Conservation (phyloP, 2,797 vertebrate genomes). For the Valencia hispanica region DNA sequence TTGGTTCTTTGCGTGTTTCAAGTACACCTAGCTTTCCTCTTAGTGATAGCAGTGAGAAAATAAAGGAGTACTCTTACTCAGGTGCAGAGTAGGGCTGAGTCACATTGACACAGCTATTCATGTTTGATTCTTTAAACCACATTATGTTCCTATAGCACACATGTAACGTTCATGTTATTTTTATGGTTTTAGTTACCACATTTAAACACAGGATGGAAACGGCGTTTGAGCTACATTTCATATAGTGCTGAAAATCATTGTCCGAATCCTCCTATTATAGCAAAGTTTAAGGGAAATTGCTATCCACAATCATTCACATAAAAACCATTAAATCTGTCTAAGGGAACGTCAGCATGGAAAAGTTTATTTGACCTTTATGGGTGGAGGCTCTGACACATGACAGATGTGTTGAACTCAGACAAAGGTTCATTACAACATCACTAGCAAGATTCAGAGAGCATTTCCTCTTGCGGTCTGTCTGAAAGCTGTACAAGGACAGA, state of each 20-base stretch:
- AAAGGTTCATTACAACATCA: slow-evolving; percentile 50
- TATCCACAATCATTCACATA: not conserved
- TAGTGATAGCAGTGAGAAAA: not conserved
- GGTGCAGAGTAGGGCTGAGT: slow-evolving; percentile 7
- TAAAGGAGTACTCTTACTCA: slow-evolving; percentile 1
- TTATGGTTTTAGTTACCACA: slow-evolving; percentile 43
- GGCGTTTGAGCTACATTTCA: slow-evolving; percentile 28
- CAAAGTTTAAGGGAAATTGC: slow-evolving; percentile 25
- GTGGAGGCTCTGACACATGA: slow-evolving; percentile 66
- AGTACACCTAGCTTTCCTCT: not conserved
- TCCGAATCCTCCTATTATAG: slow-evolving; percentile 23
- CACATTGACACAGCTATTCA: not conserved
- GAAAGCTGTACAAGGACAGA: slow-evolving; percentile 44
- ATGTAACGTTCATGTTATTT: not conserved
- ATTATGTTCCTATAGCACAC: slow-evolving; percentile 4
- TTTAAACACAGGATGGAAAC: slow-evolving; percentile 74
- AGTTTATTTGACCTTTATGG: slow-evolving; percentile 71
- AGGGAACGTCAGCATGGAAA: slow-evolving; percentile 45
- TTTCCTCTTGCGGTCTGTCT: slow-evolving; percentile 47
- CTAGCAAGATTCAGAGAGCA: slow-evolving; percentile 46
- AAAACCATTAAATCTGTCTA: slow-evolving; percentile 50
- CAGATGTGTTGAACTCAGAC: slow-evolving; percentile 66
- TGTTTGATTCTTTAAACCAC: slow-evolving; percentile 53
- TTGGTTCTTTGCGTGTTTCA: not conserved
- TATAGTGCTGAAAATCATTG: not conserved